These are phyloP conservation scores for Pristionchus entomophagus DNA, from an alignment of 2,888 invertebrate genomes.

Conservation along the genomic window DNA sequence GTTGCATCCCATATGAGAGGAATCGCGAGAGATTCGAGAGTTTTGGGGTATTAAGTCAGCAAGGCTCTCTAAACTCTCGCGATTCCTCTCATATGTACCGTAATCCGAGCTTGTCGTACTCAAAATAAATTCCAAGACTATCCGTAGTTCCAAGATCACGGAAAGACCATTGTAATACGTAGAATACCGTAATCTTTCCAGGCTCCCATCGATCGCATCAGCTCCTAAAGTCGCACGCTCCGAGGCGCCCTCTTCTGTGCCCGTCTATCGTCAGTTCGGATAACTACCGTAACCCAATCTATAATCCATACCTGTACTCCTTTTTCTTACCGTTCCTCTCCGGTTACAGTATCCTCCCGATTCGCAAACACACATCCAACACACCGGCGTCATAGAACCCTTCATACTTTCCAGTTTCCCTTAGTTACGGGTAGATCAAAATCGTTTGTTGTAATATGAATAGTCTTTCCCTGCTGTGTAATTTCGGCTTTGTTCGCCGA, in stretches of 20 bases:
- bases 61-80: too few species aligned
- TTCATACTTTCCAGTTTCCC: background rate
- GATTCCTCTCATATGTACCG: too few species aligned
- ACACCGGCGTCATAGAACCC: background rate
- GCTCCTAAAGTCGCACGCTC: conserved; percentile 8
- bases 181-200: too few species aligned
- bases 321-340: background rate
- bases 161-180: too few species aligned
- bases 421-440: background rate
- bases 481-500: background rate
- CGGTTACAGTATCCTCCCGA: background rate
- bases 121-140: too few species aligned
- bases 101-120: too few species aligned
- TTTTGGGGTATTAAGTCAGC: too few species aligned
- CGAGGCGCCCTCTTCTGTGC: background rate
- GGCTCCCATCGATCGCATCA: background rate
- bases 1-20: too few species aligned
- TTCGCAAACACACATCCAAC: background rate
- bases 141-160: too few species aligned
- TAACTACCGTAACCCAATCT: background rate
- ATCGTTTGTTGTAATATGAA: conserved; percentile 3
- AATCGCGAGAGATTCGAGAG: too few species aligned
- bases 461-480: background rate
- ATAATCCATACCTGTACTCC: too few species aligned
- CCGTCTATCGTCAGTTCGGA: conserved; percentile 27